Base-by-base conservation (phyloP, 2,797 vertebrate genomes). In the Champsocephalus esox region DNA sequence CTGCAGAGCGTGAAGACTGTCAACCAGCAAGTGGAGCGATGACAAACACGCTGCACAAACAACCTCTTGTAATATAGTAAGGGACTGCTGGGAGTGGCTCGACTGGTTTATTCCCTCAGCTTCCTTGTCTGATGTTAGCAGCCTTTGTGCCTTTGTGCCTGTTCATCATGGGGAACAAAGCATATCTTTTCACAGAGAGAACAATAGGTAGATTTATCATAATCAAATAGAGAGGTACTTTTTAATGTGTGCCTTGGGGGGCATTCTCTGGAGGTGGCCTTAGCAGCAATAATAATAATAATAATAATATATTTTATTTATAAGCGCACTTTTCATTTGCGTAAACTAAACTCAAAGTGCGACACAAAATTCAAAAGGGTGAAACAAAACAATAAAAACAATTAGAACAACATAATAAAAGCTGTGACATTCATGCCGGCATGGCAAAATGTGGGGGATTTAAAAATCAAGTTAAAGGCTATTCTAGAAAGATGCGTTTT, bases 21-120 rank as follows among this genome's bases (percentile, higher is more conserved):
- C 74, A 74, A 58, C 73, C 69, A 1, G n/a, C 50, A 68, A 43
- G 16, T 12, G 65, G 6, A 79, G 57, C 57, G 70, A 64, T 61
- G 57, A 43, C 41, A 71, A 75, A 52, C 19, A 52, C 17, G 56
- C 70, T 38, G 55, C 9, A 1, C 5, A 12, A 72, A 45, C 76
- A 58, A 75, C 83, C 90, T 90, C 89, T 87, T 89, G 90, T 87
- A 92, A 93, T 48, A 69, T 19, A 32, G 48, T 75, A 80, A 19
- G 74, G 66, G 19, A 17, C 49, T 50, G 10, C 44, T 52, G 71
- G 62, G 24, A 86, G 63, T 76, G 61, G 72, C 45, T 61, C 52
- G 83, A 84, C 88, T 74, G 88, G 90, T 92, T 85, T 17, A 72
- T 80, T 80, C 8, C 49, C 41, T 17, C 24, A 8, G 5, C 52